Conservation (phyloP, 2,113 vertebrate genomes). For the Oceanodroma tethys region DNA sequence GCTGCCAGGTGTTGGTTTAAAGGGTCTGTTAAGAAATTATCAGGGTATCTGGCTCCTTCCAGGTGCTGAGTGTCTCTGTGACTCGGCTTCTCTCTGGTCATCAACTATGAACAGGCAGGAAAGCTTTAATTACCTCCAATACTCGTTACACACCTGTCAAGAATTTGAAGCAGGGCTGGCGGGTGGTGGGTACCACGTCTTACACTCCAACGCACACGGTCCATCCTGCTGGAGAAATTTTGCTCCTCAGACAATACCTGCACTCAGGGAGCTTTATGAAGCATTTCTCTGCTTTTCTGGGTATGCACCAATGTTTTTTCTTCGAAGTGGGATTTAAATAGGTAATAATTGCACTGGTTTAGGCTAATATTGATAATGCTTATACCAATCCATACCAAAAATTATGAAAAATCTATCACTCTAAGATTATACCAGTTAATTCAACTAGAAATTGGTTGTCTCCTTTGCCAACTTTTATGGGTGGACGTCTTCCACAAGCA, state of each 20-base stretch:
- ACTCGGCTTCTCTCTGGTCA: neutral
- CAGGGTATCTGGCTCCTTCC: neutral
- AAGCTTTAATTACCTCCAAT: neutral
- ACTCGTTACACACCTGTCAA: accelerated
- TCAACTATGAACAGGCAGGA: neutral
- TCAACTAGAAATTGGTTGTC: neutral
- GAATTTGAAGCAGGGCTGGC: accelerated
- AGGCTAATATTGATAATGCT: accelerated
- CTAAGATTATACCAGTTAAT: neutral
- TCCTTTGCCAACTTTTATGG: neutral
- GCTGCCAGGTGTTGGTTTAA: slow-evolving; percentile 3
- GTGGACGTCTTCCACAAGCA: neutral
- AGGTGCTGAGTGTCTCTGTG: neutral
- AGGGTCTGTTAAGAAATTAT: neutral
- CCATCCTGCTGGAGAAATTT: neutral
- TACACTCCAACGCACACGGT: accelerated
- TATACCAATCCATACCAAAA: neutral
- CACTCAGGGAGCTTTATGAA: neutral
- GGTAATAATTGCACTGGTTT: accelerated
- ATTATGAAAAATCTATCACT: neutral
- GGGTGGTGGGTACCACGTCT: accelerated
- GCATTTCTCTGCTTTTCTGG: neutral
- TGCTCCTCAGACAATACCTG: neutral
- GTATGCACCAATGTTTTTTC: neutral
- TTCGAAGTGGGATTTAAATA: neutral